phyloP scores from a whole-genome alignment of 2,888 invertebrate species.

The Lutraria lutraria region DNA sequence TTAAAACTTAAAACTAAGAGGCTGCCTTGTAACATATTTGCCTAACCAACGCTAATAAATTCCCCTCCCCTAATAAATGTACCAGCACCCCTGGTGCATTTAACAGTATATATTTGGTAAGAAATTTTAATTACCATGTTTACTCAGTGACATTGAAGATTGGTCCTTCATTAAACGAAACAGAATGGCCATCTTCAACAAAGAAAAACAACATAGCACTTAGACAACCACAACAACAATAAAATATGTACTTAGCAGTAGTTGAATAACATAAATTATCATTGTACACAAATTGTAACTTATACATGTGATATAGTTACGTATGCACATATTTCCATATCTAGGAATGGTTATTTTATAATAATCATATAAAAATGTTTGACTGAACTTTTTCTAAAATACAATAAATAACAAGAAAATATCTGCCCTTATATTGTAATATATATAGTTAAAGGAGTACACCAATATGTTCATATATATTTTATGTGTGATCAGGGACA shows the following conservation, averaged over 20 bases:
- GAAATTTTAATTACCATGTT: background rate
- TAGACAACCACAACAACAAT: background rate
- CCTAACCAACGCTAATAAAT: too few relatives aligned
- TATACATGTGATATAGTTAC: too few relatives aligned
- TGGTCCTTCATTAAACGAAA: conserved; percentile 10
- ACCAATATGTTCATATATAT: background rate
- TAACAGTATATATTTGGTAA: too few relatives aligned
- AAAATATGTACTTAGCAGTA: background rate
- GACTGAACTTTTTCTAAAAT: background rate
- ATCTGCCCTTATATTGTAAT: background rate
- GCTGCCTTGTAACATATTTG: too few relatives aligned
- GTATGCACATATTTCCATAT: too few relatives aligned
- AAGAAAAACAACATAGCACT: background rate
- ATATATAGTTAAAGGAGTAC: background rate
- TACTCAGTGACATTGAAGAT: background rate
- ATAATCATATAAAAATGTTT: too few relatives aligned
- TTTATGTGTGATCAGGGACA: background rate
- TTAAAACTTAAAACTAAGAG: too few relatives aligned
- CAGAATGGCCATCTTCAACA: background rate
- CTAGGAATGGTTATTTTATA: too few relatives aligned
- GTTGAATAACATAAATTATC: background rate
- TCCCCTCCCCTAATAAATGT: too few relatives aligned
- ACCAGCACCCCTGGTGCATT: too few relatives aligned
- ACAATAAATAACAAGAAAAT: background rate
- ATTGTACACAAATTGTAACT: background rate